Evolutionary conservation across 2,888 invertebrate species (phyloP).

Genomic region (Spicauda simplicius): DNA sequence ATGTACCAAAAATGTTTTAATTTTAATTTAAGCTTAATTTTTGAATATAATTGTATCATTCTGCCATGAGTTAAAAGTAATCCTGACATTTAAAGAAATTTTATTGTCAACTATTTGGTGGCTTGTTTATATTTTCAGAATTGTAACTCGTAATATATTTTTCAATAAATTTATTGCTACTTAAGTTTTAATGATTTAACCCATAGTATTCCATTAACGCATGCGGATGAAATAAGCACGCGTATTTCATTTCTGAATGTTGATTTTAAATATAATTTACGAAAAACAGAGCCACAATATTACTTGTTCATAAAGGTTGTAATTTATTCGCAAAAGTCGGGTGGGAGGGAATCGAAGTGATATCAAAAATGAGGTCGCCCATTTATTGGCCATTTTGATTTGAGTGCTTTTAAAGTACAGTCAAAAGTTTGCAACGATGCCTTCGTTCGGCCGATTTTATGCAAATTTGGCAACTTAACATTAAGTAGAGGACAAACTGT

Average conservation of each 20-base stretch:
- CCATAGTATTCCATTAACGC: too few relatives aligned
- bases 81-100: too few relatives aligned
- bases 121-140: too few relatives aligned
- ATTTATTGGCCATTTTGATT: constrained; percentile 76
- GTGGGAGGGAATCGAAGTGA: constrained; percentile 39
- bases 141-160: too few relatives aligned
- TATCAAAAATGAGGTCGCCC: constrained; percentile 61
- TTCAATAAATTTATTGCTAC: too few relatives aligned
- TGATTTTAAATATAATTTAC: constrained; percentile 11
- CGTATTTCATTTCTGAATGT: neutral
- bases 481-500: constrained; percentile 71
- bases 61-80: too few relatives aligned
- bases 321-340: constrained; percentile 26
- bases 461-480: constrained; percentile 72
- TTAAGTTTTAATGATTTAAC: too few relatives aligned
- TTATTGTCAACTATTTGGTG: too few relatives aligned
- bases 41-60: too few relatives aligned
- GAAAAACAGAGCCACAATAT: constrained; percentile 2
- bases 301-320: constrained; percentile 22
- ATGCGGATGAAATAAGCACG: neutral
- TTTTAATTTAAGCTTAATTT: too few relatives aligned
- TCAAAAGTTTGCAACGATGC: constrained; percentile 70
- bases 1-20: too few relatives aligned
- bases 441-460: constrained; percentile 70
- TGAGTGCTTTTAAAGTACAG: constrained; percentile 75